Base-by-base conservation (phyloP, 2,113 vertebrate species). In the Sphaerodactylus townsendi region DNA sequence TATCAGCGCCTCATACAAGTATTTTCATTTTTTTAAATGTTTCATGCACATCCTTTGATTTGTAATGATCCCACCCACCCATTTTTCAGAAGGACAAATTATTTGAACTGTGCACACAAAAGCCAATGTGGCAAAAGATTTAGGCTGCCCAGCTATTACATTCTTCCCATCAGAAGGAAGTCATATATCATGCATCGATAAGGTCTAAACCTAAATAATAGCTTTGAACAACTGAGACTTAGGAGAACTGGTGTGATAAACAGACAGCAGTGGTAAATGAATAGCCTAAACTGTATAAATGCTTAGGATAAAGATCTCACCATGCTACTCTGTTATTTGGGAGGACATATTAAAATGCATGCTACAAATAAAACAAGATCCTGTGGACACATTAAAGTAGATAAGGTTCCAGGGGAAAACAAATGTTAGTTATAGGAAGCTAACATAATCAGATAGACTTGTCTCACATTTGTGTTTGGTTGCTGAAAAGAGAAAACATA, bases 171-270 rank as follows among this genome's bases (percentile, higher is more conserved):
- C 1, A 39, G 4, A 64, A 33, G 23, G 50, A 0, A 64, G 1
- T 28, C 68, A 5, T 5, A 59, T 4, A 15, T 53, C 13, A 82
- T 70, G 1, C 33, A 86, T 86, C 8, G 44, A 10, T 37, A 48
- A 28, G 21, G 37, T 74, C 85, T 86, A n/a, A 77, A 81, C 9
- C 30, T 7, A 88, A 81, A 84, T 15, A 1, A n/a, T 2, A 78
- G 41, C 35, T 39, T 39, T 0, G 1, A 48, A 46, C 73, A 87
- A 39, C 1, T 5, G 10, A 6, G 0, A 9, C 69, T 81, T 64
- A 1, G 37, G 69, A 82, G 84, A 23, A 39, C 28, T 81, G 0
- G 8, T 8, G 5, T 6, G 8, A 37, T 30, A 83, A 79, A 85
- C 0, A 69, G 0, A 35, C 70, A 86, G 28, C 10, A 85, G 8